A percentile compares a stretch with the other conserved stretches of the same genome.
Evolutionary conservation across 2,113 vertebrate genomes (phyloP).

Genomic region (Phoenicopterus ruber): DNA sequence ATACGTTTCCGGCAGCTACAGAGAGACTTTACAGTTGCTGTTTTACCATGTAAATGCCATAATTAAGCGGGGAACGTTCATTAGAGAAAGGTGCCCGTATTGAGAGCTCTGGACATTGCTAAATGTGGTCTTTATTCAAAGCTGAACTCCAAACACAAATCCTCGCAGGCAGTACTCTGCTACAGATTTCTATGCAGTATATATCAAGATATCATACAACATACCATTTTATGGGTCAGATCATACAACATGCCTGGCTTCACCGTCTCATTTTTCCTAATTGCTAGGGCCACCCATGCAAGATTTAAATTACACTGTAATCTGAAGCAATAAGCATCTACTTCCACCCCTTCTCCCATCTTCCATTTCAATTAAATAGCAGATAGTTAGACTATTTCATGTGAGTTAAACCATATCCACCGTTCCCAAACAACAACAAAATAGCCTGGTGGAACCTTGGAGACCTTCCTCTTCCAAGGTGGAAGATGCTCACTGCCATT

Average conservation of each 20-base stretch:
- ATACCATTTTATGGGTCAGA: neutral
- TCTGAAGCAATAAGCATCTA: neutral
- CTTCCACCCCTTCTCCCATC: neutral
- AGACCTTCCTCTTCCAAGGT: neutral
- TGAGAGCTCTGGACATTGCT: neutral
- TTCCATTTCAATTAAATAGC: neutral
- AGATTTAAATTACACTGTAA: slow-evolving; percentile 9
- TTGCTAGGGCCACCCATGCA: neutral
- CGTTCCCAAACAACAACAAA: neutral
- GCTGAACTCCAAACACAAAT: neutral
- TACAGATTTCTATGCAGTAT: neutral
- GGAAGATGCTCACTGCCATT: neutral
- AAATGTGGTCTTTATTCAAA: neutral
- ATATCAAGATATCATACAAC: neutral
- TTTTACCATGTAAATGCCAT: neutral
- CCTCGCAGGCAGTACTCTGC: neutral
- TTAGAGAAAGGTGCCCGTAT: neutral
- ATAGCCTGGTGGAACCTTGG: neutral
- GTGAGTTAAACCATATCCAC: neutral
- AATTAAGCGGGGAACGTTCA: rapidly evolving
- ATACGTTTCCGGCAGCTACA: neutral
- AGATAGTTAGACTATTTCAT: neutral
- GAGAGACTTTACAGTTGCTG: neutral
- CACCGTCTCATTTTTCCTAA: neutral
- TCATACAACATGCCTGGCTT: neutral